phyloP scores from a whole-genome alignment of 1,140 invertebrate species.

The Diploscapter pachys region DNA sequence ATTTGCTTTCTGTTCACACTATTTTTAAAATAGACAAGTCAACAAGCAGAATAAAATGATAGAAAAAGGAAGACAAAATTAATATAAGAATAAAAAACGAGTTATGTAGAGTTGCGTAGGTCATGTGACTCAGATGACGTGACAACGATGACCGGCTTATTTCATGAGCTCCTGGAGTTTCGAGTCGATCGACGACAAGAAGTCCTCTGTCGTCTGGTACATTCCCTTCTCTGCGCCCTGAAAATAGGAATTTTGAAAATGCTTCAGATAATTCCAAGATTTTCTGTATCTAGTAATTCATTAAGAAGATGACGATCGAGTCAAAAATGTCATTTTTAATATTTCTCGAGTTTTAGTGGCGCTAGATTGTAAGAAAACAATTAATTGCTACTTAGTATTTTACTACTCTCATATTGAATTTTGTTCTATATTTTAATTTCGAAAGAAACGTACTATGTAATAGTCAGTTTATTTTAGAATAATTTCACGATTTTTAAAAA shows the following conservation, averaged over 20 bases:
- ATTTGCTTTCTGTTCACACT: too few relatives aligned
- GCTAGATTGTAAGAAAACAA: too few relatives aligned
- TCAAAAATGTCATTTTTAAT: too few relatives aligned
- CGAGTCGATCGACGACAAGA: conserved; percentile 47
- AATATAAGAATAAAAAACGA: too few relatives aligned
- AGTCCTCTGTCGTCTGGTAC: conserved; percentile 52
- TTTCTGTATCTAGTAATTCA: neutral
- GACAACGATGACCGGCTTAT: too few relatives aligned
- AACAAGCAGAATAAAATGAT: too few relatives aligned
- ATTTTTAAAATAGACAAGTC: too few relatives aligned
- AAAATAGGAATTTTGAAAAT: neutral
- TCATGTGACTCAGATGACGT: too few relatives aligned
- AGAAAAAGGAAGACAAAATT: too few relatives aligned
- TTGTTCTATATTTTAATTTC: neutral
- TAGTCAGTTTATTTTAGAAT: conserved; percentile 11
- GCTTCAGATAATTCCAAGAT: neutral
- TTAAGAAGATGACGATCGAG: too few relatives aligned
- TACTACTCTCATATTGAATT: neutral
- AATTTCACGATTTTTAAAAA: neutral
- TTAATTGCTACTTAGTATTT: neutral
- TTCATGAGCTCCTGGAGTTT: conserved; percentile 38
- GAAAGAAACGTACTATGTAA: neutral
- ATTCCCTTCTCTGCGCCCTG: conserved; percentile 41
- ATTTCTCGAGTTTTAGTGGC: too few relatives aligned
- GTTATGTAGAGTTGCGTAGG: too few relatives aligned